Evolutionary conservation across 2,113 vertebrate species (phyloP).

Genomic region (Capreolus pygargus): DNA sequence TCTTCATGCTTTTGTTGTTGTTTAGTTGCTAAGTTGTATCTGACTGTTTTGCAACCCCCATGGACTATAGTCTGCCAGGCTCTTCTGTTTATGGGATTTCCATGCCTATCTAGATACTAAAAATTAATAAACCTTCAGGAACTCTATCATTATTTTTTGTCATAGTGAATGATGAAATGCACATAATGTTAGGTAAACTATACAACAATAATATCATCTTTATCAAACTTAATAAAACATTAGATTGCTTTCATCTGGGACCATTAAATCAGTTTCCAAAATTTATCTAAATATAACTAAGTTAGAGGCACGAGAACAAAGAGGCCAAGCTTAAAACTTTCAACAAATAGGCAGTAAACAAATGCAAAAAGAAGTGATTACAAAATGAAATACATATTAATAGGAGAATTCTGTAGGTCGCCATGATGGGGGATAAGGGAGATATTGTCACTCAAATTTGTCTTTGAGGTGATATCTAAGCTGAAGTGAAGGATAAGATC

Average conservation of each 20-base stretch:
- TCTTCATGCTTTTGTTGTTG: not conserved
- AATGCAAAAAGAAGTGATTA: not conserved
- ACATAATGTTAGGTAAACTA: not conserved
- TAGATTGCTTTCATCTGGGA: not conserved
- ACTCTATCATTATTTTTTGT: not conserved
- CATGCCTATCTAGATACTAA: not conserved
- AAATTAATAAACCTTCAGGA: not conserved
- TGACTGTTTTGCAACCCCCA: not conserved
- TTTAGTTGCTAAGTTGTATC: not conserved
- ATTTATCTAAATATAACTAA: not conserved
- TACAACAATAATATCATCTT: not conserved
- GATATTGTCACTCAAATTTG: not conserved
- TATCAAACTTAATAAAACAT: not conserved
- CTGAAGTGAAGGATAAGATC: not conserved
- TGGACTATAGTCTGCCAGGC: not conserved
- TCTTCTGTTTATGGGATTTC: not conserved
- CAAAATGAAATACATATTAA: not conserved
- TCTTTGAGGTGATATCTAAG: not conserved
- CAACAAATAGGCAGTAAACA: not conserved
- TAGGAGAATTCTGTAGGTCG: not conserved
- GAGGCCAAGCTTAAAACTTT: not conserved
- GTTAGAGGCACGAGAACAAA: not conserved
- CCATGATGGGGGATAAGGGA: not conserved
- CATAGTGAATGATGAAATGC: not conserved
- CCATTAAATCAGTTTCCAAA: not conserved